Percentiles rank a stretch among this genome's conserved stretches.
phyloP scores from a whole-genome alignment of 2,888 invertebrate genomes.

The Ceriagrion tenellum region DNA sequence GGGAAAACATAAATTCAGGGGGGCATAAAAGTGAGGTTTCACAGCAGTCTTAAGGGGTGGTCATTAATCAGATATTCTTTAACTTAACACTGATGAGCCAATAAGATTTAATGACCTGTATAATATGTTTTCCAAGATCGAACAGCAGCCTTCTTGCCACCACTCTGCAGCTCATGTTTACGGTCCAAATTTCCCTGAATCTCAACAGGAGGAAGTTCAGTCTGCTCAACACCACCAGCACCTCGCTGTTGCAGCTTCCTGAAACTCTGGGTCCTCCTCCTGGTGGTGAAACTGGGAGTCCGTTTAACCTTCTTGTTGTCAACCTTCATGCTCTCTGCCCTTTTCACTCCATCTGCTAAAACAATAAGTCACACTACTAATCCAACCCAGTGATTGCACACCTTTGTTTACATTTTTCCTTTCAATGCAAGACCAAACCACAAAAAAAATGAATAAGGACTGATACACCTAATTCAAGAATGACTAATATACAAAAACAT shows the following conservation, averaged over 20 bases:
- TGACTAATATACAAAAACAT: too few relatives aligned
- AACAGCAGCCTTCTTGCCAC: slow-evolving; percentile 96
- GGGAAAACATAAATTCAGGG: too few relatives aligned
- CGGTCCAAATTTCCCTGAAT: slow-evolving; percentile 95
- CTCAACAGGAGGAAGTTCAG: slow-evolving; percentile 89
- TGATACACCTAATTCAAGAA: too few relatives aligned
- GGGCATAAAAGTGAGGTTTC: too few relatives aligned
- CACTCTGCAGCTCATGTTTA: slow-evolving; percentile 95
- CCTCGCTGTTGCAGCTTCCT: slow-evolving; percentile 82
- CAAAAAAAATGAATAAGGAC: too few relatives aligned
- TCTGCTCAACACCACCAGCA: slow-evolving; percentile 76
- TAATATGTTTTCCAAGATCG: slow-evolving; percentile 97
- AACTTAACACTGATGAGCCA: background rate
- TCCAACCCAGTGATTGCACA: too few relatives aligned
- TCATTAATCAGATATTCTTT: too few relatives aligned
- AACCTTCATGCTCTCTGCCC: slow-evolving; percentile 94
- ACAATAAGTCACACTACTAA: background rate
- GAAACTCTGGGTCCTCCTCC: slow-evolving; percentile 93
- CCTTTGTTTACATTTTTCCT: too few relatives aligned
- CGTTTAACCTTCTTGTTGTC: slow-evolving; percentile 87
- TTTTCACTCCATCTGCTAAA: slow-evolving; percentile 81
- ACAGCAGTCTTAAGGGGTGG: too few relatives aligned
- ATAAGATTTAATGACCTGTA: slow-evolving; percentile 78
- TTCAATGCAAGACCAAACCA: too few relatives aligned
- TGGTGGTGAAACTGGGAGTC: slow-evolving; percentile 96